Percentiles rank a stretch among this genome's conserved stretches.
Evolutionary conservation across 2,113 vertebrate genomes (phyloP).

Genomic region (Trogon melanurus): DNA sequence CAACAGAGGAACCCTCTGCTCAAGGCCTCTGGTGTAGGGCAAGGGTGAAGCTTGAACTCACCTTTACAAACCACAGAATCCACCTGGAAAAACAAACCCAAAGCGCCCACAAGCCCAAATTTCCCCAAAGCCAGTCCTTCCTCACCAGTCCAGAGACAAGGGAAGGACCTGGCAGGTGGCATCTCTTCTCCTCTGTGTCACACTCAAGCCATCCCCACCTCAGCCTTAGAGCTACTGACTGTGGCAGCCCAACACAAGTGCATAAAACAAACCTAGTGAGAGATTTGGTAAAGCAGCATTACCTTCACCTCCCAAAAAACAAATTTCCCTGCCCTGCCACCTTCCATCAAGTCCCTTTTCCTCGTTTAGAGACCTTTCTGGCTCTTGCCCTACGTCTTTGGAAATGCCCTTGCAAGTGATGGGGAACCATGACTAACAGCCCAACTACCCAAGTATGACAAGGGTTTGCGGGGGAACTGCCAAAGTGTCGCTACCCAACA

Average conservation of each 20-base stretch:
- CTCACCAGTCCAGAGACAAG: too few relatives aligned
- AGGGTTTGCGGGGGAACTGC: fast-evolving
- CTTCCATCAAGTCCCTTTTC: background rate
- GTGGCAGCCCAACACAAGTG: too few relatives aligned
- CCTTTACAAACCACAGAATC: background rate
- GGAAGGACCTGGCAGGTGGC: background rate
- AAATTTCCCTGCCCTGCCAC: background rate
- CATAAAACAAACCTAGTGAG: background rate
- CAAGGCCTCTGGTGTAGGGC: background rate
- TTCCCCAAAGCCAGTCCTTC: background rate
- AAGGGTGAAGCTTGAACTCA: background rate
- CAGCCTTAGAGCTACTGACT: background rate
- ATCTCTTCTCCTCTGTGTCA: background rate
- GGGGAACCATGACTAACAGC: background rate
- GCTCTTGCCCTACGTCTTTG: background rate
- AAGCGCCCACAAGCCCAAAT: too few relatives aligned
- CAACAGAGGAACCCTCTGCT: background rate
- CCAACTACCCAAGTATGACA: background rate
- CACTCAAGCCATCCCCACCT: background rate
- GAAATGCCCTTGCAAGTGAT: background rate
- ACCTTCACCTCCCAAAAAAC: background rate
- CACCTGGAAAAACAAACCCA: background rate
- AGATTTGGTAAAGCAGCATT: background rate
- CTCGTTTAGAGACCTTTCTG: background rate
- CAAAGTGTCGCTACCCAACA: background rate